Percentiles rank a stretch among this genome's conserved stretches.
Conservation (phyloP, 2,113 vertebrate species). For the Syngnathus scovelli region DNA sequence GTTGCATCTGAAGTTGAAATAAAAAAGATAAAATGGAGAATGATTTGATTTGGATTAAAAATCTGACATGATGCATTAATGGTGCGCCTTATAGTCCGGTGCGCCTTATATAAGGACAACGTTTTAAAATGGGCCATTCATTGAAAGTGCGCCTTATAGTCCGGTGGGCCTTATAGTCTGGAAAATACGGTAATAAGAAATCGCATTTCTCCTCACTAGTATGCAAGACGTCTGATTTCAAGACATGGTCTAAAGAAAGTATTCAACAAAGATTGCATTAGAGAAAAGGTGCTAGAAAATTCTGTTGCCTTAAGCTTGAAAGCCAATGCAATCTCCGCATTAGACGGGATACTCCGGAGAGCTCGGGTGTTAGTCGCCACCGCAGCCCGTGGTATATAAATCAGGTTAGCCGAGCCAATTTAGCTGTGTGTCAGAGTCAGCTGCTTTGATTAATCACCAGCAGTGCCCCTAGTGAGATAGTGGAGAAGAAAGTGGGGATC, state of each 20-base stretch:
- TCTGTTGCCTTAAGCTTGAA: conserved; percentile 52
- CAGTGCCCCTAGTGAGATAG: conserved; percentile 46
- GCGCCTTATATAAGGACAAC: too few species aligned
- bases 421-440: conserved; percentile 56
- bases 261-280: conserved; percentile 52
- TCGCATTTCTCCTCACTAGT: conserved; percentile 21
- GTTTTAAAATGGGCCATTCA: too few species aligned
- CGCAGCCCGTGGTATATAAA: conserved; percentile 61
- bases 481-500: conserved; percentile 48
- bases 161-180: too few species aligned
- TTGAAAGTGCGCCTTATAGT: too few species aligned
- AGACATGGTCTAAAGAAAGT: conserved; percentile 37
- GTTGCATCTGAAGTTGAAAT: too few species aligned
- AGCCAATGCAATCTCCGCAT: conserved; percentile 49
- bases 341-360: conserved; percentile 54
- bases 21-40: too few species aligned
- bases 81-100: too few species aligned
- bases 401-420: conserved; percentile 71
- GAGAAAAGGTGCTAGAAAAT: conserved; percentile 42
- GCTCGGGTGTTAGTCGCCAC: conserved; percentile 38
- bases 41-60: too few species aligned
- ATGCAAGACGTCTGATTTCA: conserved; percentile 39
- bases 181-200: not conserved
- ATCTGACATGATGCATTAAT: too few species aligned
- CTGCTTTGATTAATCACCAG: conserved; percentile 68